Evolutionary conservation across 2,797 vertebrate species (phyloP).

Genomic region (Sebastiscus albofasciatus): DNA sequence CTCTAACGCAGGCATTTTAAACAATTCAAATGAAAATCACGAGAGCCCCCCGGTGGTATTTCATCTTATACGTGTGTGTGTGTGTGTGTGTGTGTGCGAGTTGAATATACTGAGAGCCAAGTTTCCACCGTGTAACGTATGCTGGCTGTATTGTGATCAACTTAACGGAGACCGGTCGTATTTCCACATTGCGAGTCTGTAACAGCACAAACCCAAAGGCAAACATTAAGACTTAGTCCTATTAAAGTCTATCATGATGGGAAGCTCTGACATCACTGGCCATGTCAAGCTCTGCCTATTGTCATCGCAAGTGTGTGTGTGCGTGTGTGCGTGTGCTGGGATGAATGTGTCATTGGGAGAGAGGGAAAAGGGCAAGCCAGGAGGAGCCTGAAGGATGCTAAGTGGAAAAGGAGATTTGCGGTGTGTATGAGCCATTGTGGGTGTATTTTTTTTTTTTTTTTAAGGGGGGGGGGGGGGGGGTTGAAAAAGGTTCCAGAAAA

Average conservation of each 20-base stretch:
- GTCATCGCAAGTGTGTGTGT: conserved; percentile 10
- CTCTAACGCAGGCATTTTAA: conserved; percentile 73
- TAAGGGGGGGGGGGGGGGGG: accelerated
- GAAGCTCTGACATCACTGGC: conserved; percentile 49
- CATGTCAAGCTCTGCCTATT: conserved; percentile 35
- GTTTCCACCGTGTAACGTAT: conserved; percentile 17
- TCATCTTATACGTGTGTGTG: conserved; percentile 26
- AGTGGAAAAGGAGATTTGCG: conserved; percentile 7
- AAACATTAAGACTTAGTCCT: conserved; percentile 14
- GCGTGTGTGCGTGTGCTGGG: not conserved
- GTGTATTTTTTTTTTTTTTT: not conserved
- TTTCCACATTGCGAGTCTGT: conserved; percentile 18
- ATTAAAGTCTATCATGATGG: conserved; percentile 38
- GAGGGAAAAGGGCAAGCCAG: conserved; percentile 18
- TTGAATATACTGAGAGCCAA: conserved; percentile 1
- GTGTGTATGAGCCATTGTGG: not conserved
- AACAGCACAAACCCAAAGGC: conserved; percentile 18
- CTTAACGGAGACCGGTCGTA: conserved; percentile 1
- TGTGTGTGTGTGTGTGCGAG: not conserved
- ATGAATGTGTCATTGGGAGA: conserved; percentile 13
- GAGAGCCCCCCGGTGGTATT: conserved; percentile 59
- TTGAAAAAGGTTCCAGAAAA: conserved; percentile 9
- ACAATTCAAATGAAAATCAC: conserved; percentile 76
- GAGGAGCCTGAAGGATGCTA: conserved; percentile 15
- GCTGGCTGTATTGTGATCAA: conserved; percentile 30